Evolutionary conservation across 2,113 vertebrate genomes (phyloP), one percentile per base, ranked within the genome.

Genomic region (Condylura cristata): DNA sequence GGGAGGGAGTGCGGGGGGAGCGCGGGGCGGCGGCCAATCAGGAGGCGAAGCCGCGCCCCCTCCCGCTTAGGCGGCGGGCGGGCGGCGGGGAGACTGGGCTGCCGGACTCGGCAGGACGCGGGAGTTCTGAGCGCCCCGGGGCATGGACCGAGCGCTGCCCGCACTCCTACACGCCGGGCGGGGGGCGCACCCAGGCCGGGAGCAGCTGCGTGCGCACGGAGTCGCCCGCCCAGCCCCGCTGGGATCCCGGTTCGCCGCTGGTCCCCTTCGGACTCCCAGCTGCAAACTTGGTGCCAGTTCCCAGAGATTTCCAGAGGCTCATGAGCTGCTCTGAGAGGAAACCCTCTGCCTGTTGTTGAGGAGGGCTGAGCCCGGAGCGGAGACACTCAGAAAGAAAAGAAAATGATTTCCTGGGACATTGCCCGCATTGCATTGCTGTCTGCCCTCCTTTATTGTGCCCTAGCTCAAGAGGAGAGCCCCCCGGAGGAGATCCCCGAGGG

Each of bases 401-500:
- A 85, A 58, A 98, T 98, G 98, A 87, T 84, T 79, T 88, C 89
- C 93, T 30, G 91, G 93, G 91, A 18, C 22, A 20, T 12, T 22
- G 71, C 41, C 24, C 91, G 96, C n/a, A 86, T 89, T 17, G 86
- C 63, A 1, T 79, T 98, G 65, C 95, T 98, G 83, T 90, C 97
- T 39, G 96, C 97, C 26, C 94, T 98, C 8, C 87, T 98, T 6
- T 71, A 61, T 75, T 78, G 96, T 51, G 96, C 97, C 72, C 56
- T 94, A 46, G 98, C 98, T 6, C 98, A 98, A 51, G 98, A 98
- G 93, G n/a, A 97, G 4, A 95, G 78, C 30, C 95, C 87, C 81
- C 4, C 65, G 39, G 87, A 98, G 93, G 98, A 98, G 22, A 98
- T 99, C 93, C 99, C 99, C 3, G 99, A 99, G 96, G 99, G 99